Evolutionary conservation across 2,113 vertebrate genomes (phyloP), one percentile per base, ranked within the genome.

Genomic region (Rallus limicola): DNA sequence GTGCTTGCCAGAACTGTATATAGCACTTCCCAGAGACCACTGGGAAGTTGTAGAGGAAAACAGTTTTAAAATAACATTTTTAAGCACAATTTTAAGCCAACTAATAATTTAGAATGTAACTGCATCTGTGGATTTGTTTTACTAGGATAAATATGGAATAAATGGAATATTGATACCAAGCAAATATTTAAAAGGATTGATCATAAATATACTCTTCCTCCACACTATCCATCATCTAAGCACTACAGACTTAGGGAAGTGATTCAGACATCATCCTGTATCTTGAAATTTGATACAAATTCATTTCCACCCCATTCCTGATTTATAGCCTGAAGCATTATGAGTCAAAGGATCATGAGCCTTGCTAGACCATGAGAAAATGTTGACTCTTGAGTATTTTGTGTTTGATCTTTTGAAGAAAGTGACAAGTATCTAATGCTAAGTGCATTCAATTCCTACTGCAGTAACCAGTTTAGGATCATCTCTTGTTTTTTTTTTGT

Each of bases 61-160:
- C 53, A 79, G 33, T 64, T 92, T 89, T 69, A 93, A 93, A 96
- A 91, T 82, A 89, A 72, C 33, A 87, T 82, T 92, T 88, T 78
- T 0, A 93, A 91, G 65, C 44, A 75, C 26, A 69, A 9, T 94
- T 95, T 79, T 23, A 85, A 91, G 67, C 62, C 64, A 89, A 52
- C 29, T 64, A 72, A 68, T 76, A 72, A 64, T 86, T 89, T 82
- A 65, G 44, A 86, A 40, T 38, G 48, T 36, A 68, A 78, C 84
- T 44, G 38, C 83, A 91, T 95, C 83, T 89, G 77, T 48, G 42
- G 23, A 71, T 71, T 91, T 90, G 25, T 86, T 86, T 50, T 76
- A 93, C 15, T 79, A 70, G 68, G 93, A 84, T 68, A 80, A 67
- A 44, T 77, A 9, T 79, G 50, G 82, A 86, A 80, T 72, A 62